phyloP scores from a whole-genome alignment of 2,113 vertebrate species.

The Oreochromis aureus region DNA sequence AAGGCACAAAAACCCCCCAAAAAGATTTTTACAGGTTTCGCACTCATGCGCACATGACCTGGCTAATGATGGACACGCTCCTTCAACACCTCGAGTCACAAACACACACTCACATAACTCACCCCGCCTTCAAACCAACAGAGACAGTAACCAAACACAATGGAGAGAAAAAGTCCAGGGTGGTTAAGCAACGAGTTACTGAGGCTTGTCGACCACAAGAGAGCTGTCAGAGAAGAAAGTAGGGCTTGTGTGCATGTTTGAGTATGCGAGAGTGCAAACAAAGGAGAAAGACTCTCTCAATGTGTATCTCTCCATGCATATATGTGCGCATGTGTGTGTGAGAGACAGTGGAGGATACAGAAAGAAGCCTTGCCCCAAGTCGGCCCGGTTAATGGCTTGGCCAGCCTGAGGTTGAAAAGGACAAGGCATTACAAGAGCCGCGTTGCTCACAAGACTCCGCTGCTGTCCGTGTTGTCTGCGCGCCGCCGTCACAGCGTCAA shows the following conservation, averaged over 20 bases:
- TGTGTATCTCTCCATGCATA: constrained; percentile 17
- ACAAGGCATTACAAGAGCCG: constrained; percentile 37
- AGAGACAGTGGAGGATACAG: not conserved
- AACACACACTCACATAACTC: not conserved
- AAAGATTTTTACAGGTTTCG: not conserved
- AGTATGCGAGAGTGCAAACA: constrained; percentile 57
- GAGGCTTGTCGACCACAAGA: constrained; percentile 59
- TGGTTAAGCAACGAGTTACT: constrained; percentile 60
- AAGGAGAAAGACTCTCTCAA: constrained; percentile 38
- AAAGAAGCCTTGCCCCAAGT: constrained; percentile 33
- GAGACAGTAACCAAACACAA: constrained; percentile 57
- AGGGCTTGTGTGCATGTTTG: constrained; percentile 56
- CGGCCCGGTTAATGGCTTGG: constrained; percentile 39
- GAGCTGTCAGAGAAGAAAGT: constrained; percentile 61
- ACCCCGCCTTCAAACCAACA: constrained; percentile 44
- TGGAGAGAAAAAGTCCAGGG: constrained; percentile 42
- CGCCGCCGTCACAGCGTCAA: not conserved
- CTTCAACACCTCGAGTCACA: constrained; percentile 9
- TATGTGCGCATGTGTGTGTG: not conserved
- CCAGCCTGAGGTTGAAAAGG: constrained; percentile 33
- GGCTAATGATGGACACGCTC: not conserved
- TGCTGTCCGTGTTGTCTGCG: not conserved
- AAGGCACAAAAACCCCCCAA: not conserved
- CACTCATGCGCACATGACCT: not conserved
- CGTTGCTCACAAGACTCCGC: constrained; percentile 20